Base-by-base conservation (phyloP, 2,797 vertebrate genomes). In the Gymnoscopelus braueri region DNA sequence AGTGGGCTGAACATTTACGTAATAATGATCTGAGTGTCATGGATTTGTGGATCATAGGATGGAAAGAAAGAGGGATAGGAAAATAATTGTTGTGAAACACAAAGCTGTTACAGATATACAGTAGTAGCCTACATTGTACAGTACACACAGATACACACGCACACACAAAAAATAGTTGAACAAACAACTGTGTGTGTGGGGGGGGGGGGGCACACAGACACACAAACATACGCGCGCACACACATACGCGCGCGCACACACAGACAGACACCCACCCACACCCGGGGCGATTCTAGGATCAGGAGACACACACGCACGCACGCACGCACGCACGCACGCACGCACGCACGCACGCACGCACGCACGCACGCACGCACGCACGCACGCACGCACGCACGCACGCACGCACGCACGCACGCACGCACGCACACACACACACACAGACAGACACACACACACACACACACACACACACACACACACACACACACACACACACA, bases 31-130 rank as follows among this genome's bases (percentile, higher is more conserved):
- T 8, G 4, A 10, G 67, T 65, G 78, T 78, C 26, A 11, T 76
- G 75, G 58, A 72, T 67, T 67, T 60, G 29, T 51, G 49, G 61
- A 69, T 76, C 65, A 54, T 26, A 26, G 35, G 67, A 74, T 23
- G 24, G 24, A 55, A 50, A 63, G 10, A 67, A 65, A 54, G 60
- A 13, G 63, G 39, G 57, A 81, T 72, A 82, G 44, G 1, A 59
- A 48, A 58, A 71, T 49, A 58, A 62, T 72, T 49, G 60, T 78
- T 73, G 71, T 35, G 69, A 78, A 80, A 77, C 26, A 44, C 26
- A 52, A 75, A 66, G 49, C 14, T 4, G 32, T 7, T 35, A 5
- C 32, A 7, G 32, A 39, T 9, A 39, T 2, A 29, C 2, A 39
- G 39, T 39, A 39, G 5, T 39, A 9, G 6, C 2, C 5, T 9